phyloP scores from a whole-genome alignment of 1,140 invertebrate genomes.

The Cherax destructor region DNA sequence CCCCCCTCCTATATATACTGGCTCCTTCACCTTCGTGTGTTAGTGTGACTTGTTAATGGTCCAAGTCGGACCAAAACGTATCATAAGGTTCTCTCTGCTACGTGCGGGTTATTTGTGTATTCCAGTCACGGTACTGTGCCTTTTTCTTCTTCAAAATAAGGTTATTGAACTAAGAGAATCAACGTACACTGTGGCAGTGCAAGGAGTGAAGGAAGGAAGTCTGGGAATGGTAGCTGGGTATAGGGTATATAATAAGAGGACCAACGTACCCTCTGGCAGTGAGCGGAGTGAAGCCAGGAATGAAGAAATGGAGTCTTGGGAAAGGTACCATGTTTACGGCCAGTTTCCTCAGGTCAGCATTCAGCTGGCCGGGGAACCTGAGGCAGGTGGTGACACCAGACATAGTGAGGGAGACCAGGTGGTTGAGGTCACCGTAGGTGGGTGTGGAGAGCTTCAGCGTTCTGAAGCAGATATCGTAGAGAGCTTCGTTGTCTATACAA shows the following conservation, averaged over 20 bases:
- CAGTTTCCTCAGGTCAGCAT: conserved; percentile 31
- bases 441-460: not conserved
- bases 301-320: conserved; percentile 27
- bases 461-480: conserved; percentile 24
- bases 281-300: conserved; percentile 23
- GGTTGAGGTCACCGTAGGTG: conserved; percentile 32
- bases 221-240: too few species aligned
- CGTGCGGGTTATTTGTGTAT: too few species aligned
- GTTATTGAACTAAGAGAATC: too few species aligned
- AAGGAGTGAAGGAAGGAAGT: too few species aligned
- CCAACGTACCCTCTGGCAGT: not conserved
- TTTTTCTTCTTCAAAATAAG: too few species aligned
- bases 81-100: too few species aligned
- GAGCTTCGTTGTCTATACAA: conserved; percentile 38
- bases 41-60: too few species aligned
- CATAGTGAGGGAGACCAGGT: conserved; percentile 26
- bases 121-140: too few species aligned
- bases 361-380: conserved; percentile 16
- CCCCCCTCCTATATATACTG: too few species aligned
- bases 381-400: conserved; percentile 32
- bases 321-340: conserved; percentile 33
- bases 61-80: too few species aligned
- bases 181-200: not conserved
- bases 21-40: too few species aligned
- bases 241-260: too few species aligned